phyloP scores from a whole-genome alignment of 2,113 vertebrate genomes.

The Ameiurus melas region DNA sequence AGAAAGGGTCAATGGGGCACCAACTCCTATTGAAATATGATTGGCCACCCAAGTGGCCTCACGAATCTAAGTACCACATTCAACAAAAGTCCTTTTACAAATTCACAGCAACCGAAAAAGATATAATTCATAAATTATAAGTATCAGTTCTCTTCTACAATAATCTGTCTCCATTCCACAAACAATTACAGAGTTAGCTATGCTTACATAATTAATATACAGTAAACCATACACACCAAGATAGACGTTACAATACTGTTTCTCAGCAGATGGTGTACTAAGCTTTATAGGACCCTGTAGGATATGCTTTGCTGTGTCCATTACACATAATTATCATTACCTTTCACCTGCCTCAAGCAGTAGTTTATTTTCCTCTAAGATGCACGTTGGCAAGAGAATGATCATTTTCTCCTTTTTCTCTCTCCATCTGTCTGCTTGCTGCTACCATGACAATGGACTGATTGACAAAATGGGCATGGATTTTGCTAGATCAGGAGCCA shows the following conservation, averaged over 20 bases:
- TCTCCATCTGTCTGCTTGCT: background rate
- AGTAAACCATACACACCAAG: background rate
- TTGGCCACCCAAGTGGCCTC: too few species aligned
- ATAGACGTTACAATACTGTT: background rate
- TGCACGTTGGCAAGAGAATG: background rate
- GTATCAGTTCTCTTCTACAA: background rate
- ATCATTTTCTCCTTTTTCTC: background rate
- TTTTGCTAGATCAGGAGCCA: background rate
- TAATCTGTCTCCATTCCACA: background rate
- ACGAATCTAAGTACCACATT: background rate
- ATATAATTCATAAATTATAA: background rate
- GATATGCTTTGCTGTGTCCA: background rate
- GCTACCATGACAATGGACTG: background rate
- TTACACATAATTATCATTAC: background rate
- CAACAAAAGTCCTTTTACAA: background rate
- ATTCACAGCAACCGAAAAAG: background rate
- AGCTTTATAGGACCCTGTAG: background rate
- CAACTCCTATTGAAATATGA: background rate
- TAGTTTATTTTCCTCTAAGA: background rate
- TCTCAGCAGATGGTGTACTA: background rate
- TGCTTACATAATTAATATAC: background rate
- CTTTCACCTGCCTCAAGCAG: background rate
- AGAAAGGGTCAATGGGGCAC: background rate
- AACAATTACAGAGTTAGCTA: background rate
- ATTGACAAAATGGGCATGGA: background rate